Base-by-base conservation (phyloP, 1,140 invertebrate species). In the Cherax quadricarinatus region DNA sequence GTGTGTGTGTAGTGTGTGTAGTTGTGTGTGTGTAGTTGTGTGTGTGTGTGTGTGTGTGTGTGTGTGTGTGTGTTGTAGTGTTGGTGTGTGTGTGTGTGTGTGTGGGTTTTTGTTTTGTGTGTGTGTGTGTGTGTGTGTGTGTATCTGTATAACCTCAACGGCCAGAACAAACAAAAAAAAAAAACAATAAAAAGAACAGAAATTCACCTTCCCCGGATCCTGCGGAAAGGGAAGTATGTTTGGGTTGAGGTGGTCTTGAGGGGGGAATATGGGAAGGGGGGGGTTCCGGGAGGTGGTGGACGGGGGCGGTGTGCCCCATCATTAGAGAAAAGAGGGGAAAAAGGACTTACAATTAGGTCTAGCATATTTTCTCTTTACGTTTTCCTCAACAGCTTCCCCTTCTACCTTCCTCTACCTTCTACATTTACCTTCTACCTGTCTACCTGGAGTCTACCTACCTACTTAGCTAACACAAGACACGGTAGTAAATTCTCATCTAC, bases 201-300 rank as follows among this genome's bases (percentile, higher is more conserved):
- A 41, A 84, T 30, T 24, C n/a, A 60, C 62, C 62, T 24, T 84
- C 62, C 53, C 82, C 53, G 4, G 57, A n/a, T 10, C 57, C 66
- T 51, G 14, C 18, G 62, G 86, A 87, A 87, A 87, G 86, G 70
- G 86, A 87, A 87, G 86, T 87, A 60, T 87, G 86, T 78, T 78
- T 51, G 49, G 53, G 57, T 4, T 3, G 57, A 10, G 82, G 41
- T 24, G 81, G 81, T 18, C 53, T 4, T 30, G 82, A 57, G 2
- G 30, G 30, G 30, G 30, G 2, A 41, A 41, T 41, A 41, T 48
- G 51, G 49, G 6, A 16, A 51, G 51, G 57, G 49, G 51, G n/a
- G 14, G 4, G 1, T 16, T 12, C 30, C 30, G 30, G 30, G 14
- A 21, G 66, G 1, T 18, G 66, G 14, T 3, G 6, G 14, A 9